Conservation (phyloP, 2,888 invertebrate species). For the Andrena dorsata region DNA sequence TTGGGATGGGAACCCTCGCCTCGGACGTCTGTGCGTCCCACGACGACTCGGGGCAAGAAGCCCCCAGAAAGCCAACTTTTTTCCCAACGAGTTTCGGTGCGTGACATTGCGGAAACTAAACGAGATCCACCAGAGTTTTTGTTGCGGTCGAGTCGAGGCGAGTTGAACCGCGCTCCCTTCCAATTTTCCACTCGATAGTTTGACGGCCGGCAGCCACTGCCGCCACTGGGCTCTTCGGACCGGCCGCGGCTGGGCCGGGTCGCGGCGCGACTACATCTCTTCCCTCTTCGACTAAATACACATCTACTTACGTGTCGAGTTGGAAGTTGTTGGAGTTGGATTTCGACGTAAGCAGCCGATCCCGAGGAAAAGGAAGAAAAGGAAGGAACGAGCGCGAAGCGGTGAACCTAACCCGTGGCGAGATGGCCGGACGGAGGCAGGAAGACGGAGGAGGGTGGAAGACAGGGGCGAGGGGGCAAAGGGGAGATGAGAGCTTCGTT, state of each 20-base stretch:
- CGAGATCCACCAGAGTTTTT: conserved; percentile 60
- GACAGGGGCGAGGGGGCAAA: not conserved
- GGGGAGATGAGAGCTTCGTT: conserved; percentile 69
- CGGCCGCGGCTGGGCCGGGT: not conserved
- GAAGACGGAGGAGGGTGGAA: not conserved
- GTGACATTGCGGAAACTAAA: conserved; percentile 66
- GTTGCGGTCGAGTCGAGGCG: conserved; percentile 16
- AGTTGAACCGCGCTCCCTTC: conserved; percentile 29
- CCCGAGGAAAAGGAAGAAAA: not conserved
- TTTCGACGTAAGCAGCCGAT: not conserved
- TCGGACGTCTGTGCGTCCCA: not conserved
- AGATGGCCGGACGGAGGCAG: conserved; percentile 10
- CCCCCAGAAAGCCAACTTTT: conserved; percentile 30
- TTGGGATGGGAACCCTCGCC: not conserved
- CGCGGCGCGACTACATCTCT: too few relatives aligned
- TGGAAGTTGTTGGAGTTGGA: too few relatives aligned
- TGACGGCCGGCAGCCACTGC: conserved; percentile 44
- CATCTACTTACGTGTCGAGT: too few relatives aligned
- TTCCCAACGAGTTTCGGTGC: conserved; percentile 39
- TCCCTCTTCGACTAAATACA: too few relatives aligned
- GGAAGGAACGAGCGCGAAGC: not conserved
- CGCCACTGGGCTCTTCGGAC: conserved; percentile 21
- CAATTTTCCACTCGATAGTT: conserved; percentile 65
- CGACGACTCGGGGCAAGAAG: conserved; percentile 10
- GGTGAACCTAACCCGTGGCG: not conserved